Conservation (phyloP, 2,888 invertebrate species). For the Fabriciana adippe region DNA sequence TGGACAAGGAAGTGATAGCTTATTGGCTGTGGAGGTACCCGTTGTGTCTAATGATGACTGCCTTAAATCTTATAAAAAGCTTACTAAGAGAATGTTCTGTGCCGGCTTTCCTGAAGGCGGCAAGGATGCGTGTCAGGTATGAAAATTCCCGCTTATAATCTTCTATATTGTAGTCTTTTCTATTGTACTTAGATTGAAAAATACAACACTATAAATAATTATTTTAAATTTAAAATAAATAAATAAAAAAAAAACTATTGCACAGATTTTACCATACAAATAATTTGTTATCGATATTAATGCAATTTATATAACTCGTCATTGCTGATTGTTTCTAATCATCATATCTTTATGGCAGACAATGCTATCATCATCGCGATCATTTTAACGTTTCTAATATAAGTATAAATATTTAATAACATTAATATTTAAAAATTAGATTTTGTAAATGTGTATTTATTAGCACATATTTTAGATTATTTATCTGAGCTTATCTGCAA, state of each 20-base stretch:
- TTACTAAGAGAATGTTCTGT: constrained; percentile 67
- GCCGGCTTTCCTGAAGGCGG: constrained; percentile 65
- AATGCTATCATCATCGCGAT: background rate
- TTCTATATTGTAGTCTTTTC: too few species aligned
- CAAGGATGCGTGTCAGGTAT: constrained; percentile 72
- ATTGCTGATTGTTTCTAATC: too few species aligned
- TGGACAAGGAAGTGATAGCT: constrained; percentile 48
- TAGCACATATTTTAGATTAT: constrained; percentile 10
- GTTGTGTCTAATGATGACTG: constrained; percentile 50
- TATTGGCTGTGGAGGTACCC: constrained; percentile 57
- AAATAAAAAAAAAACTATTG: too few species aligned
- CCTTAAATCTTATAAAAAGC: constrained; percentile 44
- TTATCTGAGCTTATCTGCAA: constrained; percentile 18
- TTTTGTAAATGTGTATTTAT: constrained; percentile 10
- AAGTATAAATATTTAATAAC: background rate
- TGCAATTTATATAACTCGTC: too few species aligned
- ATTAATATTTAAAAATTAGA: background rate
- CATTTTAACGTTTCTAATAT: too few species aligned
- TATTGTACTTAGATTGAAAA: too few species aligned
- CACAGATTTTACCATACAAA: too few species aligned
- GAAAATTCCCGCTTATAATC: background rate
- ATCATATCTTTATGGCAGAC: too few species aligned
- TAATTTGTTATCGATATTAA: too few species aligned
- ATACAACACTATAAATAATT: too few species aligned
- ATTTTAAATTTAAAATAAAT: too few species aligned